phyloP scores from a whole-genome alignment of 92 coral and sea anemone genomes.

The Actinostola sp. region DNA sequence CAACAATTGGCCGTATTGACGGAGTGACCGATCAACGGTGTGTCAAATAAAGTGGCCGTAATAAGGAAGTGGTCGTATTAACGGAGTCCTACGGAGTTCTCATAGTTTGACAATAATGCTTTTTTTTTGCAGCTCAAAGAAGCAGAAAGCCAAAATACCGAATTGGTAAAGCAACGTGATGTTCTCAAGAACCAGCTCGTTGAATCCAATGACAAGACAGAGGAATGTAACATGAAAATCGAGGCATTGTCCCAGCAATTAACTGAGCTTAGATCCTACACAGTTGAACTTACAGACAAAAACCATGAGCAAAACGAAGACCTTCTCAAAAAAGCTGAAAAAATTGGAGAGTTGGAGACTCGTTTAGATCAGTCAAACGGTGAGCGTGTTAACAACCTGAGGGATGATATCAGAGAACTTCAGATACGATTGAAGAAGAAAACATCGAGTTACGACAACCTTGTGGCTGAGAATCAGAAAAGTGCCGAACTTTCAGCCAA shows the following conservation, averaged over 20 bases:
- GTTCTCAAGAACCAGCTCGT: conserved; percentile 51
- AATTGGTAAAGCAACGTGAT: conserved; percentile 52
- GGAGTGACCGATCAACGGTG: no score
- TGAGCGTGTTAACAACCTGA: conserved; percentile 4
- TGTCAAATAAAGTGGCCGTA: no score
- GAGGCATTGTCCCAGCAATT: conserved; percentile 57
- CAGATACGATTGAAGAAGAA: conserved; percentile 22
- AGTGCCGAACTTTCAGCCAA: conserved; percentile 4
- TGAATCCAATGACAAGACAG: conserved; percentile 29
- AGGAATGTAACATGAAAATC: conserved; percentile 47
- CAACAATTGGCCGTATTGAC: no score
- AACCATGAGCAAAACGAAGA: conserved; percentile 47
- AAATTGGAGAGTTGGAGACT: conserved; percentile 60
- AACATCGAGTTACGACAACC: conserved; percentile 4
- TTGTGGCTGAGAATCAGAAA: conserved; percentile 17
- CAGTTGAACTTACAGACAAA: conserved; percentile 58
- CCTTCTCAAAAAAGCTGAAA: conserved; percentile 55
- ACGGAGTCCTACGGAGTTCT: no score
- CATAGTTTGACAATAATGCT: no score
- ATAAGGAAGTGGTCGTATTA: no score
- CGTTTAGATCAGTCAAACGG: conserved; percentile 33
- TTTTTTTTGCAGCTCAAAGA: conserved; percentile 35
- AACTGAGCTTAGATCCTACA: conserved; percentile 57
- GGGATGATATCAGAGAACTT: conserved; percentile 17
- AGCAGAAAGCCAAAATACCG: conserved; percentile 46